Evolutionary conservation across 2,797 vertebrate genomes (phyloP).

Genomic region (Neostethus bicornis): DNA sequence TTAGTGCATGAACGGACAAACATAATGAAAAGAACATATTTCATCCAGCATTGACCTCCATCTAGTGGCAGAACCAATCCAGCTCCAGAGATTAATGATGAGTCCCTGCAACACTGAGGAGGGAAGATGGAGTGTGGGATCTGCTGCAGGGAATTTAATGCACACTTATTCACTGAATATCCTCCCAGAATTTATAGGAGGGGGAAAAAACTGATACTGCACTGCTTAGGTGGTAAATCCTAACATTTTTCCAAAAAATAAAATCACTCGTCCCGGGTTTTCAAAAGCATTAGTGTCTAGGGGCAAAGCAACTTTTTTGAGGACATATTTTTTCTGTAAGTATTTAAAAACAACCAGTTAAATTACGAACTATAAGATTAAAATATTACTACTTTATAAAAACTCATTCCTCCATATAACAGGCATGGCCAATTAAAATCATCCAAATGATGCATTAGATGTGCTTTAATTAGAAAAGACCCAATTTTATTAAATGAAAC

Average conservation of each 20-base stretch:
- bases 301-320: no score
- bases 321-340: no score
- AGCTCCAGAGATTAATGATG: slow-evolving; percentile 53
- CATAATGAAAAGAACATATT: slow-evolving; percentile 45
- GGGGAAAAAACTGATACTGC: not conserved
- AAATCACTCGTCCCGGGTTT: no score
- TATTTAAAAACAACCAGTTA: no score
- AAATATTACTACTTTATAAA: not conserved
- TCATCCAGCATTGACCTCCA: slow-evolving; percentile 67
- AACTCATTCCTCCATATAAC: slow-evolving; percentile 4
- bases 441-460: not conserved
- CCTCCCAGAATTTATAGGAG: not conserved
- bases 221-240: not conserved
- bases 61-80: slow-evolving; percentile 65
- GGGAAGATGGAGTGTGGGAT: slow-evolving; percentile 9
- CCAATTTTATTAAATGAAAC: not conserved
- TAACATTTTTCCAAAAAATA: not conserved
- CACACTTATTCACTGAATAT: not conserved
- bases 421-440: not conserved
- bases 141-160: not conserved
- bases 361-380: no score
- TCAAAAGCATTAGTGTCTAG: no score
- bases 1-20: slow-evolving; percentile 17
- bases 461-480: not conserved
- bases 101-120: slow-evolving; percentile 22